These are phyloP conservation scores for Linurgus olivaceus DNA, from an alignment of 2,797 vertebrate species.

Conservation along the genomic window DNA sequence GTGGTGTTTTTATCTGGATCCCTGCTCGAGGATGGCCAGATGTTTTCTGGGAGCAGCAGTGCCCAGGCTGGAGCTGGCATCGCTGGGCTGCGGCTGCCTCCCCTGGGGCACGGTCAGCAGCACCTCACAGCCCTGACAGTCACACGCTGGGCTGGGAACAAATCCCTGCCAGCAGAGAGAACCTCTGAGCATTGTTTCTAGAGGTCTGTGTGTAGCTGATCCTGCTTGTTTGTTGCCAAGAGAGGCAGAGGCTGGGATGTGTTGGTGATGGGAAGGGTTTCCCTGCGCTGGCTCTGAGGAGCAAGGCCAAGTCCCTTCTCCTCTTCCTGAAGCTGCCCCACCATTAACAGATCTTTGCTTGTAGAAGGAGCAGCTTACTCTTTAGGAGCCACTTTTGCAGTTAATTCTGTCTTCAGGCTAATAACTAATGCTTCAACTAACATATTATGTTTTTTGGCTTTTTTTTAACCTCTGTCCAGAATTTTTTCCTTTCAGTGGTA, in stretches of 20 bases:
- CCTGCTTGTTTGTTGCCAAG: accelerated
- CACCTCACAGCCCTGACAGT: accelerated
- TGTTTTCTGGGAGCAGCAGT: not conserved
- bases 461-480: not conserved
- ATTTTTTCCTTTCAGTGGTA: not conserved
- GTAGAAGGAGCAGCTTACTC: not conserved
- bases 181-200: not conserved
- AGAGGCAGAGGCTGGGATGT: not conserved
- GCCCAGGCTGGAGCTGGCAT: not conserved
- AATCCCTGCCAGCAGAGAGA: not conserved
- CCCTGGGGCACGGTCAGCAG: accelerated
- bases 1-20: not conserved
- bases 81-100: accelerated
- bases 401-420: not conserved
- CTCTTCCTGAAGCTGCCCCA: not conserved
- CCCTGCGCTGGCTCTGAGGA: not conserved
- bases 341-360: not conserved
- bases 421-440: not conserved
- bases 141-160: accelerated
- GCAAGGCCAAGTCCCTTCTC: not conserved
- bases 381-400: not conserved
- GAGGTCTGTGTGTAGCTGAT: not conserved
- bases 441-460: not conserved
- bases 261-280: not conserved
- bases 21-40: not conserved